These are phyloP conservation scores for Trachelus troglodyta DNA, from an alignment of 2,888 invertebrate species.

Conservation along the genomic window DNA sequence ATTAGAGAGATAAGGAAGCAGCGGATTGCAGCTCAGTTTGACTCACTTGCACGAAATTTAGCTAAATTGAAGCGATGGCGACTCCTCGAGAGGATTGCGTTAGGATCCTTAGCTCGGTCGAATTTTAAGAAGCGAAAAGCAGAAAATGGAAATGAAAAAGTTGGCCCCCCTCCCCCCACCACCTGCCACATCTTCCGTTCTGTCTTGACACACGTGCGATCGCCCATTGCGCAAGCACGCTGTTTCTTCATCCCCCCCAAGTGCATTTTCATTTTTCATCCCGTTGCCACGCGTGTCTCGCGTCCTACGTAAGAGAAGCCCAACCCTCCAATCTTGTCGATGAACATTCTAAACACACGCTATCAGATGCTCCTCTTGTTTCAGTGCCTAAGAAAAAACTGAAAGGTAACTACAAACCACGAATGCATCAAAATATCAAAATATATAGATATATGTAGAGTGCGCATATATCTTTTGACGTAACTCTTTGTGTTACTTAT, in stretches of 20 bases:
- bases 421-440: conserved; percentile 49
- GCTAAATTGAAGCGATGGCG: too few species aligned
- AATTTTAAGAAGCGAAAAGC: too few species aligned
- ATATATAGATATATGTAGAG: too few species aligned
- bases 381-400: conserved; percentile 86
- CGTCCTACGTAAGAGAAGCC: conserved; percentile 16
- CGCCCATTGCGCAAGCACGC: not conserved
- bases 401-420: conserved; percentile 69
- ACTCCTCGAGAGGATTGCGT: too few species aligned
- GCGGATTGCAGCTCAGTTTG: too few species aligned
- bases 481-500: conserved; percentile 35
- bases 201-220: not conserved
- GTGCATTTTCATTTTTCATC: not conserved
- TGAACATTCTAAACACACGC: conserved; percentile 65
- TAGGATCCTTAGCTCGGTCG: too few species aligned
- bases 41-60: too few species aligned
- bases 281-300: not conserved
- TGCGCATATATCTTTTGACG: conserved; percentile 31
- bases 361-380: conserved; percentile 75
- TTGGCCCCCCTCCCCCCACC: too few species aligned
- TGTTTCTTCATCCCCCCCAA: not conserved
- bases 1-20: too few species aligned
- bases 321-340: conserved; percentile 53
- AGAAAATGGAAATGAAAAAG: too few species aligned
- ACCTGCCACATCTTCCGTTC: not conserved